These are phyloP conservation scores for Altica lythri DNA, from an alignment of 2,888 invertebrate genomes.

Conservation along the genomic window DNA sequence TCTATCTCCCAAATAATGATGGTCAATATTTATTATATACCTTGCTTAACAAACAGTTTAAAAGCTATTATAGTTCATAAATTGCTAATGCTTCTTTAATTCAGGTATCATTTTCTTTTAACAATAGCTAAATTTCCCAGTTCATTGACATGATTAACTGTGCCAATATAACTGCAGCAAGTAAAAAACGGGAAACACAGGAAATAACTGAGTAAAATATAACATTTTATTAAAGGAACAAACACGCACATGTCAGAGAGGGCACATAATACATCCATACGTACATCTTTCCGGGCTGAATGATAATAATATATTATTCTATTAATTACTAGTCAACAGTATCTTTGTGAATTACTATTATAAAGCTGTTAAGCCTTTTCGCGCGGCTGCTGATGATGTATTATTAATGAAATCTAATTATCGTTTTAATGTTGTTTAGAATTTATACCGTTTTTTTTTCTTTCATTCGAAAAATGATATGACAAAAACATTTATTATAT, in stretches of 20 bases:
- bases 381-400: constrained; percentile 11
- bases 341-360: constrained; percentile 9
- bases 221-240: constrained; percentile 3
- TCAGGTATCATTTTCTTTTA: too few species aligned
- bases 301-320: constrained; percentile 7
- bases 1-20: too few species aligned
- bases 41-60: too few species aligned
- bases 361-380: constrained; percentile 2
- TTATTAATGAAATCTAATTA: constrained; percentile 13
- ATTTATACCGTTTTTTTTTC: constrained; percentile 9
- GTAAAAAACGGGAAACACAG: constrained; percentile 1
- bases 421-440: constrained; percentile 9
- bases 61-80: too few species aligned
- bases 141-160: background rate
- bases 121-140: constrained; percentile 4
- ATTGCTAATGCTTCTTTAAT: too few species aligned
- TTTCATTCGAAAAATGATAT: too few species aligned
- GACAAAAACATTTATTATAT: too few species aligned
- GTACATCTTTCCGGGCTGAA: constrained; percentile 4
- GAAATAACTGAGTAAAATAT: background rate
- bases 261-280: background rate
- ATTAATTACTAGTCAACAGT: constrained; percentile 11
- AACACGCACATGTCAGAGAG: background rate
- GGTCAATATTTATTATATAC: too few species aligned
- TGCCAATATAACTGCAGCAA: constrained; percentile 2